phyloP scores from a whole-genome alignment of 2,113 vertebrate species.

The Tyrannus savana region DNA sequence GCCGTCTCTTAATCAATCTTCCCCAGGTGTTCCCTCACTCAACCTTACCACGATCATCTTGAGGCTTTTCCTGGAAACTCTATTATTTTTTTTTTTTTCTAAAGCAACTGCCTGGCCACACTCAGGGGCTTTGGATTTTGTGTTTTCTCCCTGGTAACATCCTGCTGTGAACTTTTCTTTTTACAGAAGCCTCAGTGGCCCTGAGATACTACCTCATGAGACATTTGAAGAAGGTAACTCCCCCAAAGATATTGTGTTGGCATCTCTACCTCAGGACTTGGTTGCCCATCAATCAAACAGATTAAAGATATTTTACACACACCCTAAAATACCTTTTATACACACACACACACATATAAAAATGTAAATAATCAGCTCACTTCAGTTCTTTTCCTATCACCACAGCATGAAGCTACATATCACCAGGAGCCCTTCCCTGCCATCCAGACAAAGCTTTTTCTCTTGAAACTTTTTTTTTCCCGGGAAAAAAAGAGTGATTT shows the following conservation, averaged over 20 bases:
- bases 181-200: background rate
- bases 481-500: background rate
- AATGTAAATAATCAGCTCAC: background rate
- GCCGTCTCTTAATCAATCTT: slow-evolving; percentile 76
- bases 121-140: background rate
- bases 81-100: background rate
- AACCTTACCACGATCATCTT: slow-evolving; percentile 24
- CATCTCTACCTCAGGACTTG: background rate
- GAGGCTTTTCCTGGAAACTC: slow-evolving; percentile 41
- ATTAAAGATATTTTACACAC: background rate
- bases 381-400: background rate
- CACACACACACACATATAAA: background rate
- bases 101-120: background rate
- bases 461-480: background rate
- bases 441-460: background rate
- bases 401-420: background rate
- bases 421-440: background rate
- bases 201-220: too few relatives aligned
- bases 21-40: slow-evolving; percentile 76
- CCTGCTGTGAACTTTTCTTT: background rate
- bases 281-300: background rate
- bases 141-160: background rate
- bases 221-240: too few relatives aligned
- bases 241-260: background rate
- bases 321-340: background rate